Base-by-base conservation (phyloP, 2,888 invertebrate genomes). In the Drosophila falleni region DNA sequence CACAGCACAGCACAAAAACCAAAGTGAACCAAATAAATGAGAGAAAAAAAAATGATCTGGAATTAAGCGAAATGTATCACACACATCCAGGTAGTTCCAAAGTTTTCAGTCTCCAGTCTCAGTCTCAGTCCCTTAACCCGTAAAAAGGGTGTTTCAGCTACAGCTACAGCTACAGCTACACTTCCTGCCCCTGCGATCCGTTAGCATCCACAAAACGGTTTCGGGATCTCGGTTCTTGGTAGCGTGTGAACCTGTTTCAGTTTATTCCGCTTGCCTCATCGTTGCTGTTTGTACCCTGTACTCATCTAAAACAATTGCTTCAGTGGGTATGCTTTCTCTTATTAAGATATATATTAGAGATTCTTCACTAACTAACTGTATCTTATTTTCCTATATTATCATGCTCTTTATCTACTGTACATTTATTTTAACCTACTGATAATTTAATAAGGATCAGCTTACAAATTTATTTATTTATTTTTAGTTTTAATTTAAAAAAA, bases 171-270 rank as follows among this genome's bases (percentile, higher is more conserved):
- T n/a, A n/a, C n/a, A 74, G 83, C 65, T 42, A 41, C 62, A 68
- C 58, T 75, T 75, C 73, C 77, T 72, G 79, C 68, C 44, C 55
- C 67, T 56, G 61, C 50, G 51, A 39, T 13, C 59, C 31, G 49
- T 49, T 10, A 10, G 15, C 54, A 68, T 42, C 63, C 33, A 54
- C 59, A 11, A 35, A 55, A 50, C 16, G 26, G 56, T 63, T 68
- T 60, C 63, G 64, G 73, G 50, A 66, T 70, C 56, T 72, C 51
- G 56, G 51, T 75, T 75, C 68, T 72, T 71, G 66, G 62, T 70
- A 87, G 85, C 84, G 85, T 85, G 86, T 88, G 86, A 88, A 86
- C 86, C 86, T 86, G 86, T 86, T 88, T 86, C 69, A 59, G 50
- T 44, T 41, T 60, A 37, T 49, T 26, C 23, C 31, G 16, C 35